phyloP scores from a whole-genome alignment of 2,113 vertebrate species.

The Formicarius rufipectus region DNA sequence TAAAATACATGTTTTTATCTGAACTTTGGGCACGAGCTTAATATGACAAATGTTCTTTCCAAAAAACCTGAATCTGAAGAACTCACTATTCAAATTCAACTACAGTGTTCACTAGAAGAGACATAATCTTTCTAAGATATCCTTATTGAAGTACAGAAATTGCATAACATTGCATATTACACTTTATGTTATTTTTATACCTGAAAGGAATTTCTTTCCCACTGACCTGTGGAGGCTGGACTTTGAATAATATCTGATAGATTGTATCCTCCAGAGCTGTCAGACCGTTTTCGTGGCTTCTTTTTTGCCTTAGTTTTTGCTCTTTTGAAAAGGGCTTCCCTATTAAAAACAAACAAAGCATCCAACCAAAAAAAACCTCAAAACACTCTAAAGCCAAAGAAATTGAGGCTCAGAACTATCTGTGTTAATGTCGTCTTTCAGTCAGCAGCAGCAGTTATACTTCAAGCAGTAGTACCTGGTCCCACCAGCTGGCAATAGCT shows the following conservation, averaged over 20 bases:
- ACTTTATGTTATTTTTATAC: neutral
- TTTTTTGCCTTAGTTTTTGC: constrained; percentile 92
- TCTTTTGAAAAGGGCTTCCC: constrained; percentile 88
- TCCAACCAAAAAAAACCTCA: too few relatives aligned
- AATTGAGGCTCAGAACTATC: neutral
- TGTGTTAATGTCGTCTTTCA: neutral
- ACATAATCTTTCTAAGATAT: neutral
- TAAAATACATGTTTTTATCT: neutral
- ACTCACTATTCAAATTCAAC: neutral
- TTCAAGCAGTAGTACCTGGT: neutral
- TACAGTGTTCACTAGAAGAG: neutral
- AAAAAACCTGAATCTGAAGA: neutral
- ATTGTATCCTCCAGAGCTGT: constrained; percentile 96
- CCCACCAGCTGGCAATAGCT: neutral
- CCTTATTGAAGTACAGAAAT: neutral
- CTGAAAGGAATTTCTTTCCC: neutral
- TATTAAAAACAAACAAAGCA: neutral
- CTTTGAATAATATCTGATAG: constrained; percentile 95
- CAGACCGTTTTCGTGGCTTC: constrained; percentile 89
- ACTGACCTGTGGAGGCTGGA: constrained; percentile 84
- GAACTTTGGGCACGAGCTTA: neutral
- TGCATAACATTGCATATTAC: neutral
- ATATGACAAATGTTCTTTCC: neutral
- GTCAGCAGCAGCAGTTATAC: neutral
- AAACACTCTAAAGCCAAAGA: neutral